phyloP scores from a whole-genome alignment of 2,888 invertebrate genomes.

The Ophion obscuratus region DNA sequence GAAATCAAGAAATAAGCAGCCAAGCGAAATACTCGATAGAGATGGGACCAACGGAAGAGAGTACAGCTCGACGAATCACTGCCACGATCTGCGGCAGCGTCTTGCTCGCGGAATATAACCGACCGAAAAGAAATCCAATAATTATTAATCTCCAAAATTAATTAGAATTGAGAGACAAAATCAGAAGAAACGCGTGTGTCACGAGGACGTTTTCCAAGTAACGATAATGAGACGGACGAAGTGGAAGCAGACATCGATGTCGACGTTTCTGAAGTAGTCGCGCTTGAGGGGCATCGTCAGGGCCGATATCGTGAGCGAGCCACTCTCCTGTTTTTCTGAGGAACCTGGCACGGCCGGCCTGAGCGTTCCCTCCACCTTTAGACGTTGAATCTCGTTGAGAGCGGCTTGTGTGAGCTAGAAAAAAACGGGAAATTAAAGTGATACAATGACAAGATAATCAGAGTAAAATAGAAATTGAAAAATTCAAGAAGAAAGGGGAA shows the following conservation, averaged over 20 bases:
- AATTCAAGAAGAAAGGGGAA: background rate
- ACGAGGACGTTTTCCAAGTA: constrained; percentile 92
- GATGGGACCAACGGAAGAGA: no score
- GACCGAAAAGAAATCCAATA: no score
- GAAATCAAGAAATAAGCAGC: no score
- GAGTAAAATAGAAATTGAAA: no score
- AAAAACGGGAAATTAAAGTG: constrained; percentile 85
- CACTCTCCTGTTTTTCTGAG: constrained; percentile 84
- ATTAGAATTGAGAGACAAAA: no score
- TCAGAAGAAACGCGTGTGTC: constrained; percentile 87
- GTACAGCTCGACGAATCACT: no score
- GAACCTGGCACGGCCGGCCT: constrained; percentile 85
- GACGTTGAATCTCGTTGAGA: constrained; percentile 94
- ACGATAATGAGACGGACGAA: constrained; percentile 90
- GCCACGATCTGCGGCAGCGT: no score
- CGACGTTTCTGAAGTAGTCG: constrained; percentile 91
- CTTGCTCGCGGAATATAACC: no score
- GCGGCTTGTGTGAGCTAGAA: constrained; percentile 91
- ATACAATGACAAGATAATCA: constrained; percentile 10
- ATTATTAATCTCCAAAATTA: background rate
- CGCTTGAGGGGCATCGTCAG: constrained; percentile 93
- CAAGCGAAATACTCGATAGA: no score
- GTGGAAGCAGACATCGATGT: constrained; percentile 89
- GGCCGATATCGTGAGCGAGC: constrained; percentile 90
- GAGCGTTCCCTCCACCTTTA: constrained; percentile 92